Evolutionary conservation across 2,888 invertebrate genomes (phyloP).

Genomic region (Trimorus sp.): DNA sequence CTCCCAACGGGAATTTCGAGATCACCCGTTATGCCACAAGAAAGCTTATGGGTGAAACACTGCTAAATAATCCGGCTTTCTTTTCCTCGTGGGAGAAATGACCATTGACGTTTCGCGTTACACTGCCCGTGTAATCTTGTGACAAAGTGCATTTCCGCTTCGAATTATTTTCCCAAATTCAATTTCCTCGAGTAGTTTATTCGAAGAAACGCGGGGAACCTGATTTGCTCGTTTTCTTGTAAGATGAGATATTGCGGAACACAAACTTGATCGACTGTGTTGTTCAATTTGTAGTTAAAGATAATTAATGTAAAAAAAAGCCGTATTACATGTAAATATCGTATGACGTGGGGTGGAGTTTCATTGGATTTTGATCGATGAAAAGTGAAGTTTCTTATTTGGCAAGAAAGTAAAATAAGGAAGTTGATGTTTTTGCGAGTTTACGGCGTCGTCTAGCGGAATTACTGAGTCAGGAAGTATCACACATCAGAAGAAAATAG

Average conservation of each 20-base stretch:
- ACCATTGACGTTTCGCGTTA: conserved; percentile 66
- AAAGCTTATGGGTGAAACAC: conserved; percentile 64
- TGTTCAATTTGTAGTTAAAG: not conserved
- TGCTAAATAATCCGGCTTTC: conserved; percentile 65
- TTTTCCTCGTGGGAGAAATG: conserved; percentile 72
- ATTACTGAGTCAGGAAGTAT: too few relatives aligned
- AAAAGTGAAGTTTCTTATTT: too few relatives aligned
- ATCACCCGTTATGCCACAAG: conserved; percentile 76
- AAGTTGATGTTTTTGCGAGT: too few relatives aligned
- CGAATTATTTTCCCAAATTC: conserved; percentile 44
- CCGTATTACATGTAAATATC: too few relatives aligned
- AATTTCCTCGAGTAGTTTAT: not conserved
- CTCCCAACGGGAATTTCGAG: conserved; percentile 75
- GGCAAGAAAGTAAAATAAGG: too few relatives aligned
- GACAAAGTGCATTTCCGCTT: conserved; percentile 52
- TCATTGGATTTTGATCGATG: too few relatives aligned
- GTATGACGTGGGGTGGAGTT: too few relatives aligned
- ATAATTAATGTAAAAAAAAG: too few relatives aligned
- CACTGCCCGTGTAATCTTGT: conserved; percentile 54
- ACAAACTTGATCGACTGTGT: not conserved
- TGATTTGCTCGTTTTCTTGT: too few relatives aligned
- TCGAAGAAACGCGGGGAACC: too few relatives aligned
- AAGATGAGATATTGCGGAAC: too few relatives aligned
- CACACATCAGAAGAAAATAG: not conserved
- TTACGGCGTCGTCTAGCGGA: too few relatives aligned